Conservation (phyloP, 2,113 vertebrate genomes). For the Scophthalmus maximus region DNA sequence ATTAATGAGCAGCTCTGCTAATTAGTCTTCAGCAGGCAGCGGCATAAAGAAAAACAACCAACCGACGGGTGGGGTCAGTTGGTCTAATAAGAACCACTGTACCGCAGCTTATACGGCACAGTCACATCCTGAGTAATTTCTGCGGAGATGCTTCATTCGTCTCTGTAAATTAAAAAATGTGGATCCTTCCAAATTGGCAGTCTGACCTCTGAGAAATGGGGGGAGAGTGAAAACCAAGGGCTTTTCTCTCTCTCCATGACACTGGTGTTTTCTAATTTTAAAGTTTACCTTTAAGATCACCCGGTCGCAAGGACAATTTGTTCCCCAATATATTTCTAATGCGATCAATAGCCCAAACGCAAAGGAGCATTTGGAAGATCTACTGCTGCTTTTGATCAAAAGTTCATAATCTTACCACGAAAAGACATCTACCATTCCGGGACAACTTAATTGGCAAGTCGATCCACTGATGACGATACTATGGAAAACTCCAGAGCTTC, state of each 20-base stretch:
- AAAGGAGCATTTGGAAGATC: too few species aligned
- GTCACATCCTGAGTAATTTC: neutral
- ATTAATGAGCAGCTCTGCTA: conserved; percentile 72
- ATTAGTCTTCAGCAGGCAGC: conserved; percentile 64
- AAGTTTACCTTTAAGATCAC: too few species aligned
- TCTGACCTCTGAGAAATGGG: neutral
- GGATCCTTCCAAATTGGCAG: neutral
- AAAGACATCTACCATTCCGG: too few species aligned
- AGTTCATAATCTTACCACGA: too few species aligned
- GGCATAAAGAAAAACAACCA: conserved; percentile 33
- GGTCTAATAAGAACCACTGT: conserved; percentile 9
- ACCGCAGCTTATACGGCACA: neutral
- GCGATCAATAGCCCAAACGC: too few species aligned
- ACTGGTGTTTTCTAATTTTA: too few species aligned
- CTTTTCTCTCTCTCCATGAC: conserved; percentile 13
- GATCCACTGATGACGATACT: too few species aligned
- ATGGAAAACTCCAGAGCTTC: too few species aligned
- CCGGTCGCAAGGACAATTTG: too few species aligned
- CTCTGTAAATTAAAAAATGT: conserved; percentile 5
- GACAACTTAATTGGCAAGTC: too few species aligned
- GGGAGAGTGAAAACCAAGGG: neutral
- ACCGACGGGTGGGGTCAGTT: conserved; percentile 29
- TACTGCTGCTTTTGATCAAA: too few species aligned
- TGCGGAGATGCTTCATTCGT: neutral
- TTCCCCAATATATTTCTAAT: too few species aligned